These are phyloP conservation scores for Coracias cyanogaster DNA, from an alignment of 2,797 vertebrate species.

Conservation along the genomic window DNA sequence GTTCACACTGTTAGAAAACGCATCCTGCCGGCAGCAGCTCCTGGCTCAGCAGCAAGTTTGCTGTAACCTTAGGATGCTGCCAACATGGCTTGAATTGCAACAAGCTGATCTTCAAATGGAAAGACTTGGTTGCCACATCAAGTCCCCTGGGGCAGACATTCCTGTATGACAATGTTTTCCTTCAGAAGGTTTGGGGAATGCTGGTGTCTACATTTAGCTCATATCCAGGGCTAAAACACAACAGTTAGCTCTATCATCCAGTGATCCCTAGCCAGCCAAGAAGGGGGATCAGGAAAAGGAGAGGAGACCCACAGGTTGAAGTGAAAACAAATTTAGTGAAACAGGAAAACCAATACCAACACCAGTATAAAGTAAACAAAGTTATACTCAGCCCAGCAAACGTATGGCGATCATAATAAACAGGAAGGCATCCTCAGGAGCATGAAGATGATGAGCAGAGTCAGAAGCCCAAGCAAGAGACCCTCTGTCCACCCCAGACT, in stretches of 20 bases:
- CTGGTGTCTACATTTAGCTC: background rate
- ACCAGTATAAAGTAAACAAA: background rate
- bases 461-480: background rate
- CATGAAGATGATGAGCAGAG: background rate
- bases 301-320: background rate
- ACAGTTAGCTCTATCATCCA: background rate
- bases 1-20: fast-evolving
- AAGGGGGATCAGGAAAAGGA: background rate
- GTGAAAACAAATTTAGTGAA: background rate
- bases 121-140: background rate
- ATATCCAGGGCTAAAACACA: background rate
- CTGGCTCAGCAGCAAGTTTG: fast-evolving
- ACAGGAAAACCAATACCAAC: background rate
- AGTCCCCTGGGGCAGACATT: background rate
- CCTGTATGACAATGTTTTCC: background rate
- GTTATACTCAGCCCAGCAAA: background rate
- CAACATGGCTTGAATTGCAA: background rate
- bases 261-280: background rate
- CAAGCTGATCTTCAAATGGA: background rate
- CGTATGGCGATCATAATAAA: background rate
- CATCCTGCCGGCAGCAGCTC: background rate
- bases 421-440: background rate
- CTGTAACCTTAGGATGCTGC: background rate
- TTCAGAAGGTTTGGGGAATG: background rate
- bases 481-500: background rate